Conservation (phyloP, 2,113 vertebrate genomes). For the Cyanocitta stelleri region DNA sequence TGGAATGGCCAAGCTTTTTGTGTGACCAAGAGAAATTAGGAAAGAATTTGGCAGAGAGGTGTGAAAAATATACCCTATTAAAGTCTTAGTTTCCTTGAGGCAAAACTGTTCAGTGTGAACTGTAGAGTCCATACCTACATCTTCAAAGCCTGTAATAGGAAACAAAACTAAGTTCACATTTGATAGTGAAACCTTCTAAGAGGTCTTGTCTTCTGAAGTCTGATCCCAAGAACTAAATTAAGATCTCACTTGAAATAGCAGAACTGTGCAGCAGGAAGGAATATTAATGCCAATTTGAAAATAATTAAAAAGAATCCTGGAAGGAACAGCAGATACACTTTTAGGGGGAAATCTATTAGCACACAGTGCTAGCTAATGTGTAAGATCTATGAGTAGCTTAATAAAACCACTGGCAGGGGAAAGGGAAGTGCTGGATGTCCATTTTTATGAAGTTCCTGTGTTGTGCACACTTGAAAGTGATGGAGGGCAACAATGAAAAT, state of each 20-base stretch:
- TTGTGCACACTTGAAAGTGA: not conserved
- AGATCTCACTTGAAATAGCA: not conserved
- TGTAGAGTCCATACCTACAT: not conserved
- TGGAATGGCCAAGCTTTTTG: not conserved
- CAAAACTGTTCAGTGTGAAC: not conserved
- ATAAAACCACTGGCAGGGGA: not conserved
- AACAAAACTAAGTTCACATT: not conserved
- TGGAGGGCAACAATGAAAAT: not conserved
- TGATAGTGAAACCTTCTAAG: not conserved
- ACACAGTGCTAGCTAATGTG: not conserved
- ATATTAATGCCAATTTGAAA: not conserved
- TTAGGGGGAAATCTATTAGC: not conserved
- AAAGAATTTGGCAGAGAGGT: not conserved
- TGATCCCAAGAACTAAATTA: not conserved
- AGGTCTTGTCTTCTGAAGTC: not conserved
- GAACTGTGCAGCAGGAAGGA: not conserved
- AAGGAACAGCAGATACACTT: not conserved
- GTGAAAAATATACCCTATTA: not conserved
- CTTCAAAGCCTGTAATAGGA: not conserved
- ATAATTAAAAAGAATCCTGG: not conserved
- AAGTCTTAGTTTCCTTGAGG: not conserved
- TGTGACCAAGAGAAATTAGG: not conserved
- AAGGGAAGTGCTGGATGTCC: not conserved
- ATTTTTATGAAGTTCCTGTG: not conserved
- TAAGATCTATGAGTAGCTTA: not conserved